Base-by-base conservation (phyloP, 2,113 vertebrate genomes). In the Gadus macrocephalus region DNA sequence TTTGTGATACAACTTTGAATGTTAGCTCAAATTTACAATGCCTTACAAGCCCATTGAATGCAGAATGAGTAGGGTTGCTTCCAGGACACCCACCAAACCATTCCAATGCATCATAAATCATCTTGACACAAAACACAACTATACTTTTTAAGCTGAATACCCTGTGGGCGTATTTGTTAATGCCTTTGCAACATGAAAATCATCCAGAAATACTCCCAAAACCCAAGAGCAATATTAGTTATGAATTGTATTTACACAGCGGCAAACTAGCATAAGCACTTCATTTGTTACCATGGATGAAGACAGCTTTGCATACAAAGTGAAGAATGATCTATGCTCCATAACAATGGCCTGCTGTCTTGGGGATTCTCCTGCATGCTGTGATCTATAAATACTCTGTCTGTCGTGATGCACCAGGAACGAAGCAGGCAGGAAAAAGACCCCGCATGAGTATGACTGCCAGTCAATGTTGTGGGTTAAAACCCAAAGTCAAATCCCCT, bases 381-480 rank as follows among this genome's bases (percentile, higher is more conserved):
- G 62, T 27, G 69, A 79, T 84, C 85, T 86, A 85, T 85, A 85
- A 88, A 88, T 87, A 82, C 74, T 71, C 68, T 69, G 82, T 82
- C 74, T 72, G 77, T 80, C 67, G 16, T 14, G 35, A 73, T 64
- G 67, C 80, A 69, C 77, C 1, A 49, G 83, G 60, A 81, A 67
- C 1, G 73, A 73, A 71, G 76, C 68, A 38, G 78, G 71, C 83
- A 75, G 35, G 0, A 64, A 35, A 25, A 72, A 86, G 72, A 80
- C 80, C 68, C 82, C 77, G 78, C 77, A 69, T 14, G 76, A 79
- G 70, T 61, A 53, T 35, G 68, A 79, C 78, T 75, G 78, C 62
- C 17, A 58, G 74, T 77, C 77, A 70, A 69, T 74, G 78, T 49
- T 81, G 28, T 77, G 75, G 73, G 64, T 17, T 80, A 42, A 79